Percentiles rank a stretch among this genome's conserved stretches.
Evolutionary conservation across 2,113 vertebrate species (phyloP).

Genomic region (Talpa occidentalis): DNA sequence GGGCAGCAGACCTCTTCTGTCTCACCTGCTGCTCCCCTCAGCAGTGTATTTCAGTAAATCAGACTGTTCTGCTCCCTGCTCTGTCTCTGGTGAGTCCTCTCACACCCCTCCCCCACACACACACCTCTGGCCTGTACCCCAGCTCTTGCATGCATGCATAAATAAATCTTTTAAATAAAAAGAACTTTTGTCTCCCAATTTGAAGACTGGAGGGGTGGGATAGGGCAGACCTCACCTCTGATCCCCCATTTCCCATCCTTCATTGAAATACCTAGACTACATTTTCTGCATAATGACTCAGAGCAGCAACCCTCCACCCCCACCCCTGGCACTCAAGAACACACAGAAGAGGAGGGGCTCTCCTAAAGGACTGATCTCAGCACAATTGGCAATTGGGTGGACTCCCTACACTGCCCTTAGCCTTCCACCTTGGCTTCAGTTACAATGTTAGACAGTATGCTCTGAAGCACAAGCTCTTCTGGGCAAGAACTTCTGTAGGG

Average conservation of each 20-base stretch:
- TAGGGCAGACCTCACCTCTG: not conserved
- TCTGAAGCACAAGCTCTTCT: not conserved
- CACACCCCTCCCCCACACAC: no score
- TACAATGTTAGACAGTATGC: not conserved
- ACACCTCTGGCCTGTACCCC: no score
- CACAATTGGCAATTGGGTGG: slow-evolving; percentile 8
- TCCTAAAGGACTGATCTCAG: slow-evolving; percentile 32
- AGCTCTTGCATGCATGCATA: no score
- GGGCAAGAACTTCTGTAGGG: slow-evolving; percentile 41
- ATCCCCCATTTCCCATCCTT: no score
- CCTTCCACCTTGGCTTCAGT: not conserved
- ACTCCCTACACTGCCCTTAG: not conserved
- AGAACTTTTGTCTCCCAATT: not conserved
- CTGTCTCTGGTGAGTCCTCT: no score
- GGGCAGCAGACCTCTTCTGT: no score
- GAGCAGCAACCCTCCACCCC: not conserved
- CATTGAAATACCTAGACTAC: slow-evolving; percentile 21
- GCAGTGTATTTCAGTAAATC: no score
- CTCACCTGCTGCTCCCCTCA: no score
- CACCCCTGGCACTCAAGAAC: not conserved
- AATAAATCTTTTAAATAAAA: no score
- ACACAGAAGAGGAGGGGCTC: slow-evolving; percentile 47
- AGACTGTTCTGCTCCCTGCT: no score
- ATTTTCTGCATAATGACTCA: slow-evolving; percentile 52
- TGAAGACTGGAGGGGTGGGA: not conserved